phyloP scores from a whole-genome alignment of 92 coral and sea anemone species.

The Phenganax stokvisi region DNA sequence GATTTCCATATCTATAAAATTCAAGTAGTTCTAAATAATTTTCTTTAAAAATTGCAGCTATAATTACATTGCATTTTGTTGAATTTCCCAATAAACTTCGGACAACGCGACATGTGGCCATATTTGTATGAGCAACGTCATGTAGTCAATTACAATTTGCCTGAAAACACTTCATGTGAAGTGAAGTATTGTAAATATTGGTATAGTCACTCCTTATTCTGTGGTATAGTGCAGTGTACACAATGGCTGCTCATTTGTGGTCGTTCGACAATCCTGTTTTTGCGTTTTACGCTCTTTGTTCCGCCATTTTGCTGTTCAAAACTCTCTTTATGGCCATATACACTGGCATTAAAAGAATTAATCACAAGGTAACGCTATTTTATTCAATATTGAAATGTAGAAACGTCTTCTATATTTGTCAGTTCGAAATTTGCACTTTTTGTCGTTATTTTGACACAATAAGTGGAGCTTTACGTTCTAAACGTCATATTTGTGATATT shows the following conservation, averaged over 20 bases:
- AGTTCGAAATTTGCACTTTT: no score
- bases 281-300: conserved; percentile 39
- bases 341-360: conserved; percentile 22
- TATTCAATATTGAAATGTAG: not conserved
- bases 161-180: conserved; percentile 75
- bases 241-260: conserved; percentile 34
- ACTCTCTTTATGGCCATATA: conserved; percentile 18
- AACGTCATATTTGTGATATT: no score
- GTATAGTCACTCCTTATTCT: not conserved
- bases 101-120: not conserved
- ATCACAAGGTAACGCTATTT: not conserved
- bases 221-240: not conserved
- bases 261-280: conserved; percentile 50
- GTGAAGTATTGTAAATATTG: no score
- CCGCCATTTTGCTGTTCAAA: conserved; percentile 40
- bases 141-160: not conserved
- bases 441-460: no score
- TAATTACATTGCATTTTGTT: conserved; percentile 14
- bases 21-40: no score
- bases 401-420: not conserved
- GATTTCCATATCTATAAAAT: no score
- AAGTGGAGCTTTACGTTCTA: no score
- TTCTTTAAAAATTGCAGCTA: not conserved
- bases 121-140: not conserved
- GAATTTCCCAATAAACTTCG: not conserved